Conservation (phyloP, 2,113 vertebrate genomes). For the Siniperca chuatsi region DNA sequence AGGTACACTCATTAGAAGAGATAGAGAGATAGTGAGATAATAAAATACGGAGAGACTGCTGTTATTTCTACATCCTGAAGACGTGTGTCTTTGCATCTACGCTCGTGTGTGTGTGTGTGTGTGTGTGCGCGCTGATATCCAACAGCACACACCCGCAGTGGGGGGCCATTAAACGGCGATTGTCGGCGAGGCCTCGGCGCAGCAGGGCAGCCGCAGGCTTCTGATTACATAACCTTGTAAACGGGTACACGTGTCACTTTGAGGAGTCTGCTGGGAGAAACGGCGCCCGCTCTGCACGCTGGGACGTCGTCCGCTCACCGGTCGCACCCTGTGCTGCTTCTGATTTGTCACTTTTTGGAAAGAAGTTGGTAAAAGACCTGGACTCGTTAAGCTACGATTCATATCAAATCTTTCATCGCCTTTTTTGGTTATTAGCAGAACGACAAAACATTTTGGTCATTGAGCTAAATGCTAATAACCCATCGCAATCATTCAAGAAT, state of each 20-base stretch:
- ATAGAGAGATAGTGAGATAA: not conserved
- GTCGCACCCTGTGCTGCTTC: not conserved
- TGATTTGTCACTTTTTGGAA: not conserved
- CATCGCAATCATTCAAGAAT: too few species aligned
- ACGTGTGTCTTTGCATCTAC: not conserved
- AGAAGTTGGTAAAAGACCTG: too few species aligned
- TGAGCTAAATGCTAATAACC: too few species aligned
- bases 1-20: not conserved
- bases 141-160: not conserved
- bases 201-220: not conserved
- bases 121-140: conserved; percentile 1
- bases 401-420: too few species aligned
- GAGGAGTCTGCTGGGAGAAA: not conserved
- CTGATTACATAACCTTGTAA: conserved; percentile 25
- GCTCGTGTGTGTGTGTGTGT: not conserved
- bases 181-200: not conserved
- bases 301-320: not conserved
- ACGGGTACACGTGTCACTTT: not conserved
- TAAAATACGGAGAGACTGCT: not conserved
- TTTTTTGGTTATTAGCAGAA: too few species aligned
- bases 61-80: not conserved
- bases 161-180: conserved; percentile 12
- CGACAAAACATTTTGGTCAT: too few species aligned
- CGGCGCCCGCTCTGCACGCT: not conserved
- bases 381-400: too few species aligned